These are phyloP conservation scores for Mythimna ferrago DNA, from an alignment of 2,888 invertebrate species.

Conservation along the genomic window DNA sequence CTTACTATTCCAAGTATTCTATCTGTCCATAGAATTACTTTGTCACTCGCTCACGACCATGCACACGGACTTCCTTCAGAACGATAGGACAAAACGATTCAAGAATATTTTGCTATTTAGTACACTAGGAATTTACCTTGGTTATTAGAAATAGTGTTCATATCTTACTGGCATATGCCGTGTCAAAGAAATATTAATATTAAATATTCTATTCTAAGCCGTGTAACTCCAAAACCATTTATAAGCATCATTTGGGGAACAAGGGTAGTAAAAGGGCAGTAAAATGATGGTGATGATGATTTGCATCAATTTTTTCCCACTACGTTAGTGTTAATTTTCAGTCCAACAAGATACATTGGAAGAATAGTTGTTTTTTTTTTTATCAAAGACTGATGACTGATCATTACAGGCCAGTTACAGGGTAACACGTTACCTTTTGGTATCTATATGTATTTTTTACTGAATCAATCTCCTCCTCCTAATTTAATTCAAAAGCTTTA, in stretches of 20 bases:
- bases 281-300: too few relatives aligned
- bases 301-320: neutral
- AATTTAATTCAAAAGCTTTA: neutral
- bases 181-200: neutral
- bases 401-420: too few relatives aligned
- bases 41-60: constrained; percentile 37
- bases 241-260: neutral
- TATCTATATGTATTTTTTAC: too few relatives aligned
- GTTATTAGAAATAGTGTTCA: neutral
- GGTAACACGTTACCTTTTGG: neutral
- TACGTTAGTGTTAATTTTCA: too few relatives aligned
- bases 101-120: constrained; percentile 6
- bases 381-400: too few relatives aligned
- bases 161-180: neutral
- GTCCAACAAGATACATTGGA: neutral
- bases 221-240: neutral
- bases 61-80: constrained; percentile 19
- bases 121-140: constrained; percentile 10
- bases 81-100: constrained; percentile 7
- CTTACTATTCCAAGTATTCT: constrained; percentile 40
- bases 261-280: neutral
- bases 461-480: too few relatives aligned
- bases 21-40: constrained; percentile 15
- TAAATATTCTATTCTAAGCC: neutral
- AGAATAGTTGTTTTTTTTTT: too few relatives aligned